A percentile compares a stretch with the other conserved stretches of the same genome.
Evolutionary conservation across 2,888 invertebrate genomes (phyloP).

Genomic region (Hoplodrina blanda): DNA sequence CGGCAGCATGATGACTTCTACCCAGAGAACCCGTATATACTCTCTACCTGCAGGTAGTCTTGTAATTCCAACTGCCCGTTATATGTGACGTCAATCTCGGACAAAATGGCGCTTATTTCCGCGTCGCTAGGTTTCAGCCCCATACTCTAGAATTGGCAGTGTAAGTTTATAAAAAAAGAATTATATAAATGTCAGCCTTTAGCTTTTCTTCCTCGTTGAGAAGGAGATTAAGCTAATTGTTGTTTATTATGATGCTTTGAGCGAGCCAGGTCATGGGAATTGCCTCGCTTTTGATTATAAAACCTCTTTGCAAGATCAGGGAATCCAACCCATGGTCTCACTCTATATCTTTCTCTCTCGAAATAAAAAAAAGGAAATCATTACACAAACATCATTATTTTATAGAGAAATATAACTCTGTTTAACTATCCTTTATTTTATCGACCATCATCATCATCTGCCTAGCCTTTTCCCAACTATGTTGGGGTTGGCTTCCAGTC

Average conservation of each 20-base stretch:
- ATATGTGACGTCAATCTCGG: slow-evolving; percentile 95
- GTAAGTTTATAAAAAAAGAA: slow-evolving; percentile 24
- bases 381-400: not conserved
- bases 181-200: not conserved
- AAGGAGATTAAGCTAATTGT: not conserved
- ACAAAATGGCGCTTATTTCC: slow-evolving; percentile 95
- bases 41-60: slow-evolving; percentile 96
- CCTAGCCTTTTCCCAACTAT: too few species aligned
- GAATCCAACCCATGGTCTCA: slow-evolving; percentile 20
- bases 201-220: not conserved
- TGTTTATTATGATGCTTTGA: not conserved
- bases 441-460: not conserved
- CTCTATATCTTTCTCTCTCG: too few species aligned
- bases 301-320: not conserved
- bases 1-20: slow-evolving; percentile 65
- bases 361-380: too few species aligned
- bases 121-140: slow-evolving; percentile 92
- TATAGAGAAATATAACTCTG: not conserved
- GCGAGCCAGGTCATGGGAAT: too few species aligned
- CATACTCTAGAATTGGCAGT: slow-evolving; percentile 89
- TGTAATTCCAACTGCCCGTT: slow-evolving; percentile 96
- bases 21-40: slow-evolving; percentile 41
- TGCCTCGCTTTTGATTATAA: not conserved
- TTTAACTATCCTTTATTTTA: not conserved
- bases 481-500: too few species aligned